phyloP scores from a whole-genome alignment of 2,888 invertebrate species.

The Candidula unifasciata region DNA sequence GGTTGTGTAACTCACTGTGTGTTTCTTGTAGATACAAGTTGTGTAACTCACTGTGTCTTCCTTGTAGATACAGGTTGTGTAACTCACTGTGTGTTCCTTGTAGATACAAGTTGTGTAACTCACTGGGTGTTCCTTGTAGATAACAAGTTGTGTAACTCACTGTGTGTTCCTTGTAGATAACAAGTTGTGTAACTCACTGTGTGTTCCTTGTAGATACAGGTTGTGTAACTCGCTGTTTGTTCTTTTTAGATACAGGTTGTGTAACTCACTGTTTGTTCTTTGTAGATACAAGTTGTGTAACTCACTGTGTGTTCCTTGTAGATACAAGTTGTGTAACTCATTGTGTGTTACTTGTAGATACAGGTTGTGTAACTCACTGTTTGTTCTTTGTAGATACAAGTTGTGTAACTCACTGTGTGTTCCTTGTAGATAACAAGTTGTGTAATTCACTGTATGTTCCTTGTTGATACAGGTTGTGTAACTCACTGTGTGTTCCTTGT shows the following conservation, averaged over 20 bases:
- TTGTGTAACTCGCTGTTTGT: no score
- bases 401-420: no score
- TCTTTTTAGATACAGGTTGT: background rate
- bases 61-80: no score
- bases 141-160: no score
- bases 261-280: background rate
- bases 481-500: background rate
- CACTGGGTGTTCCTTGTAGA: background rate
- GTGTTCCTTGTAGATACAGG: background rate
- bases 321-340: no score
- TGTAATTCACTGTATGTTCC: background rate
- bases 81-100: background rate
- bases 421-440: background rate
- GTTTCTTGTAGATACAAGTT: background rate
- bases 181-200: no score
- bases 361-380: no score
- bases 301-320: background rate
- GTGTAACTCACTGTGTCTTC: no score
- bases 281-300: no score
- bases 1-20: no score
- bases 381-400: background rate
- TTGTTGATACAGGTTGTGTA: background rate
- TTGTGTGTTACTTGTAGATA: no score
- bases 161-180: background rate
- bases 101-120: no score